These are phyloP conservation scores for Apogon talboti DNA, from an alignment of 2,797 vertebrate genomes.

Conservation along the genomic window DNA sequence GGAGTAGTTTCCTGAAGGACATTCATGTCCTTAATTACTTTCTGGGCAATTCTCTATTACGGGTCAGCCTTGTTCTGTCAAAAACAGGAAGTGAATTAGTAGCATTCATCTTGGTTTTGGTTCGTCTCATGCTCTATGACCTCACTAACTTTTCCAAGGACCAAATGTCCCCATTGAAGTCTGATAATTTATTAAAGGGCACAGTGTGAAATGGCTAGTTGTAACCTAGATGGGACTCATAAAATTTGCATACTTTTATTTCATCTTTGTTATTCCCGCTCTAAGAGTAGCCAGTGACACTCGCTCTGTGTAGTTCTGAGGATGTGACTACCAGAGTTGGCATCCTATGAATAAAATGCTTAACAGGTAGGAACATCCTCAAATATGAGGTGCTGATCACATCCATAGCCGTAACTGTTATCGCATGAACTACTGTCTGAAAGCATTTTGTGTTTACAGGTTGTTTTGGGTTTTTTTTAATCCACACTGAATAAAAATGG, in stretches of 20 bases:
- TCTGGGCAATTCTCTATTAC: conserved; percentile 45
- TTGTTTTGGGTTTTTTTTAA: too few species aligned
- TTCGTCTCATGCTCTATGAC: conserved; percentile 44
- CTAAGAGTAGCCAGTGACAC: neutral
- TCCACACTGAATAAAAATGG: too few species aligned
- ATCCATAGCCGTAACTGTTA: too few species aligned
- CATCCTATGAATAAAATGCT: neutral
- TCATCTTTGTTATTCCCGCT: neutral
- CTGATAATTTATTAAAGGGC: neutral
- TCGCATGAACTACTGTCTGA: too few species aligned
- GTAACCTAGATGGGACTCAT: conserved; percentile 14
- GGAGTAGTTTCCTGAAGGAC: conserved; percentile 70
- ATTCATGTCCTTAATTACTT: conserved; percentile 68
- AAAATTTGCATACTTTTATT: conserved; percentile 27
- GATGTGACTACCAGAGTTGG: too few species aligned
- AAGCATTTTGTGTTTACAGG: too few species aligned
- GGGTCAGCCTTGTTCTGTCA: conserved; percentile 38
- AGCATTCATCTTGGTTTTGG: conserved; percentile 39
- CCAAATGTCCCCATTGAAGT: conserved; percentile 16
- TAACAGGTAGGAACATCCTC: too few species aligned
- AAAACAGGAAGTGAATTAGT: conserved; percentile 56
- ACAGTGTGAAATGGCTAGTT: conserved; percentile 4
- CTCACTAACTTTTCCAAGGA: conserved; percentile 28
- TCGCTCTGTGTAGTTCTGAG: neutral
- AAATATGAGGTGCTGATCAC: too few species aligned